A percentile compares a stretch with the other conserved stretches of the same genome.
Evolutionary conservation across 2,113 vertebrate genomes (phyloP).

Genomic region (Perca flavescens): DNA sequence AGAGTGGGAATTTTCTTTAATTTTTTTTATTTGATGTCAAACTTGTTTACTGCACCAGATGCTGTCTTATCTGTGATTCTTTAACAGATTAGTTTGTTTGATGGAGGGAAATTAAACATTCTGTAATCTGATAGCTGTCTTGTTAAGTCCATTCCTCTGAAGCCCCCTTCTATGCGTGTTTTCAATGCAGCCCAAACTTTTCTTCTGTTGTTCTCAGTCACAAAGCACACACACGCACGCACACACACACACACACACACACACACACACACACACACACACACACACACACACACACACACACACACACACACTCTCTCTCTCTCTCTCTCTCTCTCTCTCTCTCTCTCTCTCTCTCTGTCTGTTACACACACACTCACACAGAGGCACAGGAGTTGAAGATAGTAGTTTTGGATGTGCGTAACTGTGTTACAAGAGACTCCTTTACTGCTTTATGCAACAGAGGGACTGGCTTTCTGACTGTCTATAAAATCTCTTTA

Average conservation of each 20-base stretch:
- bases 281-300: too few species aligned
- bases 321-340: too few species aligned
- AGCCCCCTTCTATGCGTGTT: slow-evolving; percentile 40
- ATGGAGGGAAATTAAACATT: slow-evolving; percentile 4
- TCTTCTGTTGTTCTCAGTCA: slow-evolving; percentile 55
- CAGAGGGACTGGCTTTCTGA: slow-evolving; percentile 15
- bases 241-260: too few species aligned
- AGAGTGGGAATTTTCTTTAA: background rate
- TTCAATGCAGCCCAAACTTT: slow-evolving; percentile 68
- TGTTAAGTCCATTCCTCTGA: slow-evolving; percentile 58
- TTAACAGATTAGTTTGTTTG: background rate
- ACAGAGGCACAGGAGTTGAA: slow-evolving; percentile 40
- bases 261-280: too few species aligned
- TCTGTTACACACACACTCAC: slow-evolving; percentile 36
- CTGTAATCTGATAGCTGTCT: slow-evolving; percentile 11
- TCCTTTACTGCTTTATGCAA: slow-evolving; percentile 25
- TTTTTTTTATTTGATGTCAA: background rate
- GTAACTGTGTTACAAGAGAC: slow-evolving; percentile 3
- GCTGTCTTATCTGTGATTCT: slow-evolving; percentile 10
- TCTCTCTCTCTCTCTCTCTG: slow-evolving; percentile 17
- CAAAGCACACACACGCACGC: background rate
- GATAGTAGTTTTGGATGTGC: slow-evolving; percentile 30
- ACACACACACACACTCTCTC: accelerated
- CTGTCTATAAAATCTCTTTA: slow-evolving; percentile 56
- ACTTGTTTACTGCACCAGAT: slow-evolving; percentile 15